A percentile compares a stretch with the other conserved stretches of the same genome.
These are phyloP conservation scores for Amniataba percoides DNA, from an alignment of 2,797 vertebrate species.

Conservation along the genomic window DNA sequence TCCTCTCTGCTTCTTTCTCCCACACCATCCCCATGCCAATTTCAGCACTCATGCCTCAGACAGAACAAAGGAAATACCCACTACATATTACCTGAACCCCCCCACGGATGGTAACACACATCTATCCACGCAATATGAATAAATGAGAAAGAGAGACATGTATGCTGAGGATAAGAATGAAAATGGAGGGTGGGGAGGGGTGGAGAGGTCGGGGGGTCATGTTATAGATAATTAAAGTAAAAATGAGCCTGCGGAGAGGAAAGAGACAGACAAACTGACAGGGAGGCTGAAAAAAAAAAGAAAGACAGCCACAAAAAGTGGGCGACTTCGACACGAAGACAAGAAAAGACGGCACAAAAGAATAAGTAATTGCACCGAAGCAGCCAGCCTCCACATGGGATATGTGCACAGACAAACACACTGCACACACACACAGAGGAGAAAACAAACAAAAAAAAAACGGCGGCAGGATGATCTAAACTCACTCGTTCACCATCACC, in stretches of 20 bases:
- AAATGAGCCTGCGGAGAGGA: conserved; percentile 29
- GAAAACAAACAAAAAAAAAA: too few species aligned
- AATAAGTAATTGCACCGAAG: conserved; percentile 40
- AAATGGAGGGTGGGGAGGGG: conserved; percentile 33
- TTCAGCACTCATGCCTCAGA: conserved; percentile 33
- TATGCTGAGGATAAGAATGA: not conserved
- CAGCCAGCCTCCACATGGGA: conserved; percentile 20
- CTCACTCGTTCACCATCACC: conserved; percentile 72
- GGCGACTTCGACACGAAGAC: conserved; percentile 31
- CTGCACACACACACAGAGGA: not conserved
- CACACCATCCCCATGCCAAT: conserved; percentile 18
- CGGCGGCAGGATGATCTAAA: conserved; percentile 22
- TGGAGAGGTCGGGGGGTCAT: conserved; percentile 42
- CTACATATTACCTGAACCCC: conserved; percentile 53
- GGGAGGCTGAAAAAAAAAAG: not conserved
- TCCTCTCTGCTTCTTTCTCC: conserved; percentile 16
- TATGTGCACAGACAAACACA: not conserved
- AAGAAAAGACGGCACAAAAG: conserved; percentile 41
- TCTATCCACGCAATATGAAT: not conserved
- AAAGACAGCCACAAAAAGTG: conserved; percentile 21
- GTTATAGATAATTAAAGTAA: conserved; percentile 26
- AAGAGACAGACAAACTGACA: conserved; percentile 4
- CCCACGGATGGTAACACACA: conserved; percentile 13
- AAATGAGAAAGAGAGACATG: conserved; percentile 7
- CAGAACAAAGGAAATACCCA: conserved; percentile 75